Evolutionary conservation across 1,140 invertebrate species (phyloP), one percentile per base, ranked within the genome.

Genomic region (Atta cephalotes): DNA sequence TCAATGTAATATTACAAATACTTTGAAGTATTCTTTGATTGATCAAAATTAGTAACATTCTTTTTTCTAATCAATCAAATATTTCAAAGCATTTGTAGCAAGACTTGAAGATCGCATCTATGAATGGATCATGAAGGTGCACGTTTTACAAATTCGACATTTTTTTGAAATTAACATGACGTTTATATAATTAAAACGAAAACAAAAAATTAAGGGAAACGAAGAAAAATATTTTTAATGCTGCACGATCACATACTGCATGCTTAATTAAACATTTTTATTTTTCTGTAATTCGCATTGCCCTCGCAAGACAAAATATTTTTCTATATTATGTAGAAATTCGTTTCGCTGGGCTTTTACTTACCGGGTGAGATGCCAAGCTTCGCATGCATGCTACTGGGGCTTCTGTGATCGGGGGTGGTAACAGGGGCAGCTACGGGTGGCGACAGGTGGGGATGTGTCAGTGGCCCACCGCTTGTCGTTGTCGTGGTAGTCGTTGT

Each of bases 371-470:
- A 95, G 25, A 95, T 93, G 25, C 94, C 92, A 14, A 95, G 92
- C 84, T 95, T 95, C 39, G 93, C 92, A 68, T 94, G 95, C 68
- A 95, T 92, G 65, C 89, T 92, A 72, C 90, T 91, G 9, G 94
- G 92, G 72, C 93, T 95, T 87, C 93, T 93, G 76, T 95, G 94
- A 92, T 95, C 93, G 60, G 93, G 93, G 45, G 92, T 93, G 49
- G 93, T 95, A 18, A 94, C 92, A 68, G 94, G 93, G 63, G 94
- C 93, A 21, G 93, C 88, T 68, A 93, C 92, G 39, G 95, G 93
- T 53, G 94, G 93, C 71, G 94, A 95, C 91, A 95, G 91, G 91
- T 94, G 94, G 39, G 95, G 94, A 85, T 93, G 94, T 88, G 91
- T 85, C 72, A 90, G 89, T 68, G 91, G 90, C 68, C 90, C 92